These are phyloP conservation scores for Neostethus bicornis DNA, from an alignment of 2,797 vertebrate genomes.

Conservation along the genomic window DNA sequence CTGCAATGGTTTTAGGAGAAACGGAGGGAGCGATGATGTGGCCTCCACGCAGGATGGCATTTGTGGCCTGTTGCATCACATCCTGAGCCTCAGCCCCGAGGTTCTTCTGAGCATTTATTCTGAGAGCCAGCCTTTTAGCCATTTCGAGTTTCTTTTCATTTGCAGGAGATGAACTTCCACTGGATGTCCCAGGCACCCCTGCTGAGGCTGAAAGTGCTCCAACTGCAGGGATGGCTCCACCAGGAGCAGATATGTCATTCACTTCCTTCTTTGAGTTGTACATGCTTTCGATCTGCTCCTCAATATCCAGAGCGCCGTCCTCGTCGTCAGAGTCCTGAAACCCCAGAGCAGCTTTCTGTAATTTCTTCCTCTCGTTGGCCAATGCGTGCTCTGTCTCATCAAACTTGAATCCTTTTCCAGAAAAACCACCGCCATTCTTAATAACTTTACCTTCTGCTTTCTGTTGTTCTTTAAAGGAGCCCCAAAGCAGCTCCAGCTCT, in stretches of 20 bases:
- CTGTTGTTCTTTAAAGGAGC: conserved; percentile 95
- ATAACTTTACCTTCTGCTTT: conserved; percentile 96
- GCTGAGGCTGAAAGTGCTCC: conserved; percentile 37
- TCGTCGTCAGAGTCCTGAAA: conserved; percentile 98
- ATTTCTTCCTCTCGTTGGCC: conserved; percentile 97
- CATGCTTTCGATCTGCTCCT: conserved; percentile 99
- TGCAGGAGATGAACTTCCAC: too few species aligned
- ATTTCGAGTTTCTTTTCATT: too few species aligned
- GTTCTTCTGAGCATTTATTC: conserved; percentile 97
- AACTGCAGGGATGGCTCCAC: conserved; percentile 45
- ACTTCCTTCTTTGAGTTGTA: conserved; percentile 99
- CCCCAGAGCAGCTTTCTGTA: conserved; percentile 96
- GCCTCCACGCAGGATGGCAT: conserved; percentile 94
- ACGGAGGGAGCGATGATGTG: conserved; percentile 94
- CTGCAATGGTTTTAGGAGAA: too few species aligned
- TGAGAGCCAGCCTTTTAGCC: conserved; percentile 91
- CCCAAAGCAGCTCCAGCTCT: conserved; percentile 95
- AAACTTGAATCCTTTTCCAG: conserved; percentile 98
- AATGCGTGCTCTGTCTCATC: conserved; percentile 97
- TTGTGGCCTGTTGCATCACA: conserved; percentile 99
- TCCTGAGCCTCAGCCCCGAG: too few species aligned
- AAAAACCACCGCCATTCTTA: conserved; percentile 98
- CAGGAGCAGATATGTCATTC: conserved; percentile 92
- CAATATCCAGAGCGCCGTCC: conserved; percentile 94
- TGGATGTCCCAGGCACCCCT: too few species aligned